phyloP scores from a whole-genome alignment of 2,888 invertebrate genomes.

The Zygogramma bicolorata region DNA sequence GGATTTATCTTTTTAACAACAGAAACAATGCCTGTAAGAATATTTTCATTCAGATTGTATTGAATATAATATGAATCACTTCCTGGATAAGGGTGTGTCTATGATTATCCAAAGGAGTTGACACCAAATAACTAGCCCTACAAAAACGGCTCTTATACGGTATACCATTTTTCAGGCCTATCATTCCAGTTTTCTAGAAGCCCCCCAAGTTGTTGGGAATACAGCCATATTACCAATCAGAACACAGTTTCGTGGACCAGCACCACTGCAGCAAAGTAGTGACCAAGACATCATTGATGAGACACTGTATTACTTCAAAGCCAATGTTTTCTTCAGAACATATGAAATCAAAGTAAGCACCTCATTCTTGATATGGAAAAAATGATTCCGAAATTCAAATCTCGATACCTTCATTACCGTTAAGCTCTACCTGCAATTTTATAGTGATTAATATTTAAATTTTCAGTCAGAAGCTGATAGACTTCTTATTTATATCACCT shows the following conservation, averaged over 20 bases:
- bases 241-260: conserved; percentile 94
- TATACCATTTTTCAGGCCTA: conserved; percentile 83
- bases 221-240: conserved; percentile 92
- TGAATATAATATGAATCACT: neutral
- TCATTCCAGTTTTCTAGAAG: conserved; percentile 89
- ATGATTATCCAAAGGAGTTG: too few relatives aligned
- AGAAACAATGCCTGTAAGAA: conserved; percentile 19
- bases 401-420: too few relatives aligned
- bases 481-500: conserved; percentile 95
- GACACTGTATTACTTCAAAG: conserved; percentile 96
- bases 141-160: too few relatives aligned
- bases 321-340: conserved; percentile 98
- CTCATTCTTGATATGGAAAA: conserved; percentile 5
- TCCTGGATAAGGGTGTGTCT: conserved; percentile 13
- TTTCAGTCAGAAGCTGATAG: conserved; percentile 94
- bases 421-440: too few relatives aligned
- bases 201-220: conserved; percentile 85
- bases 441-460: too few relatives aligned
- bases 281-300: conserved; percentile 94
- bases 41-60: neutral
- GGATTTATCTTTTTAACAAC: neutral
- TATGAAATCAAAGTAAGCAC: conserved; percentile 93
- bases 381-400: too few relatives aligned
- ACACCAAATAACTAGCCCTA: too few relatives aligned
- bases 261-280: conserved; percentile 77